phyloP scores from a whole-genome alignment of 2,797 vertebrate species.

The Spheniscus humboldti region DNA sequence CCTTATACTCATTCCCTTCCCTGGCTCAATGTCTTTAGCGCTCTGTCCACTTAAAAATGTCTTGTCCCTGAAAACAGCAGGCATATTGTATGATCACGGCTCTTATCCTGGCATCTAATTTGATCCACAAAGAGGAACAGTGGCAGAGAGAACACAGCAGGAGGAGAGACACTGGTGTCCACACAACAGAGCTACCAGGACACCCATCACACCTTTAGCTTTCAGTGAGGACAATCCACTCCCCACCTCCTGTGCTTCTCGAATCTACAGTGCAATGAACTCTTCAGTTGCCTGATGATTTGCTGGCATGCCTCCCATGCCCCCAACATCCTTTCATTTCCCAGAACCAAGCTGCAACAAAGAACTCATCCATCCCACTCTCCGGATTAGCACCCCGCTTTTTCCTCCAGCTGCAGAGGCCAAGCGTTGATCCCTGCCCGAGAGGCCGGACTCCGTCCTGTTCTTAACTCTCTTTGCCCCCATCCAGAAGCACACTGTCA shows the following conservation, averaged over 20 bases:
- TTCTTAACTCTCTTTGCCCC: neutral
- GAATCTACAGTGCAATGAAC: neutral
- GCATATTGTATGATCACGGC: rapidly evolving
- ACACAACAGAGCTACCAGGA: neutral
- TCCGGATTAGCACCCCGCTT: neutral
- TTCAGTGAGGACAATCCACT: neutral
- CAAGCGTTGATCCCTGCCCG: rapidly evolving
- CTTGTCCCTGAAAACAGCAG: neutral
- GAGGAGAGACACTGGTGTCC: neutral
- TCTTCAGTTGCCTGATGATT: rapidly evolving
- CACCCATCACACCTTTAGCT: neutral
- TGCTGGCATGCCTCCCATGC: neutral
- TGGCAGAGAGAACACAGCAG: neutral
- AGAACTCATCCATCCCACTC: neutral
- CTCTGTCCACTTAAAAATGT: neutral
- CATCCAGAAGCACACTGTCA: neutral
- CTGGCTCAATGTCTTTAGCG: neutral
- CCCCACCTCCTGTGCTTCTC: neutral
- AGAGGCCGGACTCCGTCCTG: neutral
- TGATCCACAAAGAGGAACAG: neutral
- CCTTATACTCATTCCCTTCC: neutral
- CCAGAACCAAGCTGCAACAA: neutral
- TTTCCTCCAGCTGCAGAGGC: neutral
- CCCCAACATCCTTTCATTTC: neutral
- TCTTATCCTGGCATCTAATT: neutral